These are phyloP conservation scores for Rhogogaster chlorosoma DNA, from an alignment of 2,888 invertebrate genomes.

Conservation along the genomic window DNA sequence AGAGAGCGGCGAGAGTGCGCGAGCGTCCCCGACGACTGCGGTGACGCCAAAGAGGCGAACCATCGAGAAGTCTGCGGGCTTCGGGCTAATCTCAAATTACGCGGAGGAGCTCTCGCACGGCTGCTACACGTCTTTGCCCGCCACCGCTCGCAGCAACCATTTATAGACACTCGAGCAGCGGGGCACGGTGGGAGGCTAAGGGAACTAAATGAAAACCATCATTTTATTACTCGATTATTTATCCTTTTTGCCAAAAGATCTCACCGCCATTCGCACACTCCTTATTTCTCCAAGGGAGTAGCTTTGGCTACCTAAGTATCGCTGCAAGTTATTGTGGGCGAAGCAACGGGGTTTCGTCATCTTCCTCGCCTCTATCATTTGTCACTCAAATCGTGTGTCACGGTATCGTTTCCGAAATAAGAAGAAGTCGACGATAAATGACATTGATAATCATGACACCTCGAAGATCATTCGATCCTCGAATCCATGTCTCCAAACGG, in stretches of 20 bases:
- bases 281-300: not conserved
- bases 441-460: not conserved
- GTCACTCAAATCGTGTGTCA: not conserved
- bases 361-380: not conserved
- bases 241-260: not conserved
- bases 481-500: not conserved
- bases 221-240: constrained; percentile 45
- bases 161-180: constrained; percentile 76
- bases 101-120: constrained; percentile 70
- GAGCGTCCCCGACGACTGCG: constrained; percentile 40
- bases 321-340: not conserved
- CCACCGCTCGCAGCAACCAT: constrained; percentile 73
- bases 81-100: constrained; percentile 77
- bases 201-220: constrained; percentile 69
- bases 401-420: not conserved
- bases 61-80: constrained; percentile 53
- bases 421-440: not conserved
- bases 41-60: constrained; percentile 54
- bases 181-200: constrained; percentile 68
- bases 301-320: too few species aligned
- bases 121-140: constrained; percentile 71
- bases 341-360: not conserved
- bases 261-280: not conserved
- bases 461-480: not conserved
- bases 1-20: constrained; percentile 65